Conservation (phyloP, 30 jellyfish, hydroid and myxozoan genomes). For the Hydractinia symbiolongicarpus region DNA sequence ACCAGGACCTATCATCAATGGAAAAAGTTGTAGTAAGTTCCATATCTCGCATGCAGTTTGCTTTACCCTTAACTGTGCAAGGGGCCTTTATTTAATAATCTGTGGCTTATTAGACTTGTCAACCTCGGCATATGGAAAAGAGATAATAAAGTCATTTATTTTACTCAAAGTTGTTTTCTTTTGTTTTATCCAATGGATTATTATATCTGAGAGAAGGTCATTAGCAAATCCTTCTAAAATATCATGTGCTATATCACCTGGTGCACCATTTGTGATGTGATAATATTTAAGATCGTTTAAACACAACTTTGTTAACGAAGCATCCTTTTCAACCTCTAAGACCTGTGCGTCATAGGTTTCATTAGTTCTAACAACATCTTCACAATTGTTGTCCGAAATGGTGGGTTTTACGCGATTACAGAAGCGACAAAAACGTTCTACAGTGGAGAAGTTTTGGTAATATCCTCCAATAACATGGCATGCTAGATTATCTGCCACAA, state of each 20-base stretch:
- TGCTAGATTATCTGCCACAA: slow-evolving; percentile 3
- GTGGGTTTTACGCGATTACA: not conserved
- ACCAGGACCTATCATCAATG: slow-evolving; percentile 1
- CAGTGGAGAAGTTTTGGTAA: not conserved
- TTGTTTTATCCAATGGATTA: not conserved
- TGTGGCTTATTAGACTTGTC: not conserved
- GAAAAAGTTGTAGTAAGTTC: not conserved
- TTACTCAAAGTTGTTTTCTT: not conserved
- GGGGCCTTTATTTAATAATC: not conserved
- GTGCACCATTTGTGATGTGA: slow-evolving; percentile 2
- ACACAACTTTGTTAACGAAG: not conserved
- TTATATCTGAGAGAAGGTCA: not conserved
- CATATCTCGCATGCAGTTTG: slow-evolving; percentile 4
- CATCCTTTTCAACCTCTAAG: not conserved
- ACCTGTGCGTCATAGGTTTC: not conserved
- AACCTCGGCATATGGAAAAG: not conserved
- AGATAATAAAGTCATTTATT: not conserved
- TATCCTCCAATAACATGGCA: not conserved
- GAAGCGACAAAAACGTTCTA: not conserved
- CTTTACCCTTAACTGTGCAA: not conserved
- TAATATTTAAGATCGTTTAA: not conserved
- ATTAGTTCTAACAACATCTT: not conserved
- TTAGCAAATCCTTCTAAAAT: not conserved
- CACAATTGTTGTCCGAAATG: not conserved
- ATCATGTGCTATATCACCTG: too few species aligned